Conservation (phyloP, 2,113 vertebrate genomes). For the Ahaetulla prasina region DNA sequence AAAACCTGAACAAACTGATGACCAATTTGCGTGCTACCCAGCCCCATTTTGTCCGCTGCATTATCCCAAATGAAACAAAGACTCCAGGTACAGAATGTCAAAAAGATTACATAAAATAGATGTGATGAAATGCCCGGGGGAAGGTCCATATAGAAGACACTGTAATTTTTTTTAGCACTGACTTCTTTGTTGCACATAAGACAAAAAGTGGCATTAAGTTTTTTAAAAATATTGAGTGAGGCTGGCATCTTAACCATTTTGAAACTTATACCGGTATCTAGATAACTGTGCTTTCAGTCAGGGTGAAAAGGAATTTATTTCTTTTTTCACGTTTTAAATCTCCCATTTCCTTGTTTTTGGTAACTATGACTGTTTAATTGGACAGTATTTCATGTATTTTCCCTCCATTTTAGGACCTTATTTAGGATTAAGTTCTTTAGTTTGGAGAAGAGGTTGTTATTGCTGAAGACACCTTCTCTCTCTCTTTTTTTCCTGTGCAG, state of each 20-base stretch:
- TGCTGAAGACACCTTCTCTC: background rate
- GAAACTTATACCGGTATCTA: background rate
- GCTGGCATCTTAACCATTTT: background rate
- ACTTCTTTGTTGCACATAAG: background rate
- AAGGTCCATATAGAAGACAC: background rate
- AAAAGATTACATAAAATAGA: background rate
- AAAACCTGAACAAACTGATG: slow-evolving; percentile 96
- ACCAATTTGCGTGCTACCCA: slow-evolving; percentile 90
- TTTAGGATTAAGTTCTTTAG: background rate
- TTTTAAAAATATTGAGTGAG: background rate
- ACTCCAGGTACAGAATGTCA: slow-evolving; percentile 77
- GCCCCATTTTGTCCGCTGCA: slow-evolving; percentile 92
- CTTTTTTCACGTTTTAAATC: background rate
- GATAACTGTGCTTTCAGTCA: background rate
- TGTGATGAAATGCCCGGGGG: background rate
- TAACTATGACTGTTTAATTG: background rate
- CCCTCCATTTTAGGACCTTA: background rate
- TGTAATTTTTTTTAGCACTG: background rate
- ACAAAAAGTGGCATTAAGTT: background rate
- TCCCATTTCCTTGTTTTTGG: background rate
- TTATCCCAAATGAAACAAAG: slow-evolving; percentile 93
- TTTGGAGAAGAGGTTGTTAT: background rate
- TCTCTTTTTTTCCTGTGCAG: slow-evolving; percentile 48
- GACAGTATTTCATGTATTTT: background rate
- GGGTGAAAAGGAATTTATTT: background rate